Percentiles rank a stretch among this genome's conserved stretches.
phyloP scores from a whole-genome alignment of 2,888 invertebrate species.

The Platycheirus albimanus region DNA sequence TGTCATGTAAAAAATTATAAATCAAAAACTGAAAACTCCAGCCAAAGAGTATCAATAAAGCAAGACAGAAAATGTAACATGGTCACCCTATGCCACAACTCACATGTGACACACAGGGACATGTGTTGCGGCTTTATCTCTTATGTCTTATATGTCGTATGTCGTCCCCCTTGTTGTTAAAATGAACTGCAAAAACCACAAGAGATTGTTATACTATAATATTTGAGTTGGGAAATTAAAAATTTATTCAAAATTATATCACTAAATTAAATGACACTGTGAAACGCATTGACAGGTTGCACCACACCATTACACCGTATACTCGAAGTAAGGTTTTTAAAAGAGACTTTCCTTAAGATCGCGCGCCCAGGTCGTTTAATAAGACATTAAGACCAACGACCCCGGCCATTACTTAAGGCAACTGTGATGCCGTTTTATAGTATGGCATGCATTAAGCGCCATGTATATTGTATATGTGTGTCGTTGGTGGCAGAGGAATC shows the following conservation, averaged over 20 bases:
- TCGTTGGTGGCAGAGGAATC: too few species aligned
- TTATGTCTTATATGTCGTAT: slow-evolving; percentile 33
- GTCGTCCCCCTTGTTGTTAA: slow-evolving; percentile 31
- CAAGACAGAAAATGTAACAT: neutral
- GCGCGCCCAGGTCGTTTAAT: slow-evolving; percentile 62
- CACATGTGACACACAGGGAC: slow-evolving; percentile 25
- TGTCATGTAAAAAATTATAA: too few species aligned
- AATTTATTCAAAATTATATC: slow-evolving; percentile 69
- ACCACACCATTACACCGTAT: neutral
- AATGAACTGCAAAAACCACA: slow-evolving; percentile 17
- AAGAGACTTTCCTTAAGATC: slow-evolving; percentile 42
- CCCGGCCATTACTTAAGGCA: slow-evolving; percentile 54
- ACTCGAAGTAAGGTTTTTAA: too few species aligned
- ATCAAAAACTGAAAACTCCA: too few species aligned
- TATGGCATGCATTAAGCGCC: slow-evolving; percentile 52
- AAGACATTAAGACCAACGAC: slow-evolving; percentile 68
- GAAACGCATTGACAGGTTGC: slow-evolving; percentile 64
- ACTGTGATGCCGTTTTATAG: slow-evolving; percentile 31
- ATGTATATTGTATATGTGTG: too few species aligned
- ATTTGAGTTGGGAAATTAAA: slow-evolving; percentile 56
- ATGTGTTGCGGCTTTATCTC: slow-evolving; percentile 33
- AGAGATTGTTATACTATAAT: slow-evolving; percentile 37
- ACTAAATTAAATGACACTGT: slow-evolving; percentile 67
- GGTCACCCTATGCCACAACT: slow-evolving; percentile 21
- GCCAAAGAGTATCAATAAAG: too few species aligned